phyloP scores from a whole-genome alignment of 1,140 invertebrate genomes.

The Phocides pigmalion region DNA sequence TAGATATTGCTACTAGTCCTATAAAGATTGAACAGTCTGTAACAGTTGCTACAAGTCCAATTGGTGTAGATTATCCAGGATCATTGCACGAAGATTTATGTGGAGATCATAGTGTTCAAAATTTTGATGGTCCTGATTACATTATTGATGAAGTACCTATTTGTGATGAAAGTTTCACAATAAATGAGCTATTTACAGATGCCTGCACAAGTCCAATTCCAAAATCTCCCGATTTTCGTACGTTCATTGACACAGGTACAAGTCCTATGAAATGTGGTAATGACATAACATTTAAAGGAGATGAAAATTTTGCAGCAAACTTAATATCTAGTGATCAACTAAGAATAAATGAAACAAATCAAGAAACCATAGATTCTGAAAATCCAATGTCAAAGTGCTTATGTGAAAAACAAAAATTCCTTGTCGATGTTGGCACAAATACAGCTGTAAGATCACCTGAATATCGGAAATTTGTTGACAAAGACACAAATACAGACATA shows the following conservation, averaged over 20 bases:
- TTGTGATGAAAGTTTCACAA: constrained; percentile 42
- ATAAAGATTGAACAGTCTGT: constrained; percentile 33
- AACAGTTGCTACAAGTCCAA: constrained; percentile 45
- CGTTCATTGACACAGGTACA: background rate
- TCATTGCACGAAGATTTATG: constrained; percentile 15
- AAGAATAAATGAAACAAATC: too few species aligned
- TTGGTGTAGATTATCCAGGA: constrained; percentile 38
- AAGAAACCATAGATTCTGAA: background rate
- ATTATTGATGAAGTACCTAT: constrained; percentile 41
- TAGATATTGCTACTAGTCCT: constrained; percentile 52
- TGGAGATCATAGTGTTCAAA: constrained; percentile 22
- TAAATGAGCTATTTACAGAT: constrained; percentile 37
- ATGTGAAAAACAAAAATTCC: background rate
- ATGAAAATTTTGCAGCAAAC: too few species aligned
- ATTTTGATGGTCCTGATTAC: constrained; percentile 35
- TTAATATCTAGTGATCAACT: too few species aligned
- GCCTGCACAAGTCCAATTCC: constrained; percentile 12
- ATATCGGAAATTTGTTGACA: background rate
- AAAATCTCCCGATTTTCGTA: background rate
- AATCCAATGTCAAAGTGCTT: background rate
- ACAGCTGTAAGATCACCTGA: background rate
- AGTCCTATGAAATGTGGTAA: too few species aligned
- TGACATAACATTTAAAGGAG: background rate
- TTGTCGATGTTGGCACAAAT: background rate
- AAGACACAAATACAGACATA: background rate